Evolutionary conservation across 2,797 vertebrate genomes (phyloP).

Genomic region (Syncerus caffer): DNA sequence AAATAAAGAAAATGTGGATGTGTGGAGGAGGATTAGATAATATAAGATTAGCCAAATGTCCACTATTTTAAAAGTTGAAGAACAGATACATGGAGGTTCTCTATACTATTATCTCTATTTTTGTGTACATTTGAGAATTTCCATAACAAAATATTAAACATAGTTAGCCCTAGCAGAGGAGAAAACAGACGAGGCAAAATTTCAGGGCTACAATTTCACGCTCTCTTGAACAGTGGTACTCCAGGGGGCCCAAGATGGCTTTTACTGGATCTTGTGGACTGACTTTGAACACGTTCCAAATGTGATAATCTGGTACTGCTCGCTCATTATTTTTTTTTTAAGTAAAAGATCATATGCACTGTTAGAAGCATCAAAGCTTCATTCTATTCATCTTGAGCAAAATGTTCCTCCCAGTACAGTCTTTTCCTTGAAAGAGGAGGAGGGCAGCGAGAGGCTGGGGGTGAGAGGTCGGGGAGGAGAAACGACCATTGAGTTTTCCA

Average conservation of each 20-base stretch:
- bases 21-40: neutral
- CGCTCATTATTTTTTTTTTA: conserved; percentile 80
- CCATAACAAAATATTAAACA: neutral
- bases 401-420: conserved; percentile 86
- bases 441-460: conserved; percentile 16
- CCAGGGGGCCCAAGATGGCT: conserved; percentile 38
- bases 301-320: conserved; percentile 69
- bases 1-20: neutral
- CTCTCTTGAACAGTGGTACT: neutral
- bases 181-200: conserved; percentile 38
- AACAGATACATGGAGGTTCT: accelerated
- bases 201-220: conserved; percentile 13
- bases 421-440: conserved; percentile 80
- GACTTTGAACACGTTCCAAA: conserved; percentile 75
- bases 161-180: neutral
- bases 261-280: conserved; percentile 54
- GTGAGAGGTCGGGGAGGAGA: conserved; percentile 56
- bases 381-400: conserved; percentile 87
- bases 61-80: neutral
- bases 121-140: neutral
- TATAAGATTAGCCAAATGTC: neutral
- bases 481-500: conserved; percentile 86
- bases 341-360: conserved; percentile 82
- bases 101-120: neutral
- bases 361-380: conserved; percentile 87